These are phyloP conservation scores for Sorex maritimensis DNA, from an alignment of 2,797 vertebrate species.

Conservation along the genomic window DNA sequence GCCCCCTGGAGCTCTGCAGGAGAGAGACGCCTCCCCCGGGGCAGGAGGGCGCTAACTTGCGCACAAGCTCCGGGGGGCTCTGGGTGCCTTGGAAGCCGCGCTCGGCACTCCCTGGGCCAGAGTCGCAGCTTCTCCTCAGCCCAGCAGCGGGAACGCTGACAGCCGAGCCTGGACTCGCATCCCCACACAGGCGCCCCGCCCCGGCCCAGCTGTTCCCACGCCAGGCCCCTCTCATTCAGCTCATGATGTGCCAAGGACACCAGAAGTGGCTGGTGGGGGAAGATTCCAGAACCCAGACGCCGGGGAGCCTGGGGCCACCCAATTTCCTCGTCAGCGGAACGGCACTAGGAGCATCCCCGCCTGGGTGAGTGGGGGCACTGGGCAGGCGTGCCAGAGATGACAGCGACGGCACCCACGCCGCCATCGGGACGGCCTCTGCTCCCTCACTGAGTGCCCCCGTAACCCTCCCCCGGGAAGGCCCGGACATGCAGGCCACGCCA, in stretches of 20 bases:
- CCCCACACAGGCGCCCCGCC: slow-evolving; percentile 40
- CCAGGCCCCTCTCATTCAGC: background rate
- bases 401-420: accelerated
- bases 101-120: slow-evolving; percentile 57
- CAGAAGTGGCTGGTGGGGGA: background rate
- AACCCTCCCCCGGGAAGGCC: background rate
- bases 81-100: slow-evolving; percentile 56
- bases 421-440: background rate
- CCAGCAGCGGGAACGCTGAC: slow-evolving; percentile 58
- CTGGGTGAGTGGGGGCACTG: background rate
- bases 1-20: background rate
- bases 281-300: background rate
- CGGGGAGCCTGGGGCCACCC: background rate
- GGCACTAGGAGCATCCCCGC: background rate
- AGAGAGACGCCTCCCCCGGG: background rate
- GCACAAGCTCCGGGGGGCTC: slow-evolving; percentile 39
- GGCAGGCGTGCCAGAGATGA: accelerated
- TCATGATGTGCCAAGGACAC: background rate
- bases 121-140: slow-evolving; percentile 27
- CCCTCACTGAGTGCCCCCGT: background rate
- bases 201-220: slow-evolving; percentile 52
- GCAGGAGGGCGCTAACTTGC: background rate
- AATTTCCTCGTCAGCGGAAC: background rate
- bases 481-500: background rate
- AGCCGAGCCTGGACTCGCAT: slow-evolving; percentile 45